These are phyloP conservation scores for Lutjanus erythropterus DNA, from an alignment of 2,113 vertebrate species.

Conservation along the genomic window DNA sequence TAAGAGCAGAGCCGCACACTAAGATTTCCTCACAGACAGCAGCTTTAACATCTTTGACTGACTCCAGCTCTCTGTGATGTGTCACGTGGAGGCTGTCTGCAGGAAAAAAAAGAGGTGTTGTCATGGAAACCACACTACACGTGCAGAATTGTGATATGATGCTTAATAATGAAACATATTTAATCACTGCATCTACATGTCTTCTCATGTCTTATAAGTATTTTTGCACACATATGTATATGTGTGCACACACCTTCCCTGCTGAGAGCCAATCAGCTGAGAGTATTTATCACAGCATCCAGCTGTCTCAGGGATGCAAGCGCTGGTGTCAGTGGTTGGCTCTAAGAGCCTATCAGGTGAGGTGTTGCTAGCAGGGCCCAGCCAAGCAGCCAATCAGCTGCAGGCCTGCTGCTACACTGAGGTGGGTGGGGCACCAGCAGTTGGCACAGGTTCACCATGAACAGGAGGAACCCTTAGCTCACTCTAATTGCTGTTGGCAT, in stretches of 20 bases:
- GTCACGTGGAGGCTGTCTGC: conserved; percentile 74
- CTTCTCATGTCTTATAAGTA: neutral
- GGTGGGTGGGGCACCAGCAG: conserved; percentile 46
- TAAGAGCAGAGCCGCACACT: conserved; percentile 16
- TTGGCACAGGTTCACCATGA: conserved; percentile 47
- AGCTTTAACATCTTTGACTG: conserved; percentile 35
- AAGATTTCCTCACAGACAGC: neutral
- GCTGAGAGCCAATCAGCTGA: conserved; percentile 57
- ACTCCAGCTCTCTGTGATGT: conserved; percentile 44
- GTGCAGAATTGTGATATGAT: conserved; percentile 7
- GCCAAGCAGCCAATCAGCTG: conserved; percentile 59
- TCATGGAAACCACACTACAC: conserved; percentile 75
- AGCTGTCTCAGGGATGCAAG: conserved; percentile 32
- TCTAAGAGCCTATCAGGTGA: conserved; percentile 43
- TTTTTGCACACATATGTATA: neutral
- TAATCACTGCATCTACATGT: neutral
- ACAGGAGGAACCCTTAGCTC: conserved; percentile 44
- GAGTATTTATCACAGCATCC: conserved; percentile 12
- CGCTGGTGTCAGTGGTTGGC: conserved; percentile 21
- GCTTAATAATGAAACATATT: neutral
- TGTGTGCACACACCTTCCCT: conserved; percentile 50
- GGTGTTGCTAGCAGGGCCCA: conserved; percentile 6
- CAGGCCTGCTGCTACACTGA: conserved; percentile 21
- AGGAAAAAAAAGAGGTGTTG: conserved; percentile 52
- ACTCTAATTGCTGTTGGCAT: conserved; percentile 55